Conservation (phyloP, 2,797 vertebrate species). For the Cynopterus sphinx region DNA sequence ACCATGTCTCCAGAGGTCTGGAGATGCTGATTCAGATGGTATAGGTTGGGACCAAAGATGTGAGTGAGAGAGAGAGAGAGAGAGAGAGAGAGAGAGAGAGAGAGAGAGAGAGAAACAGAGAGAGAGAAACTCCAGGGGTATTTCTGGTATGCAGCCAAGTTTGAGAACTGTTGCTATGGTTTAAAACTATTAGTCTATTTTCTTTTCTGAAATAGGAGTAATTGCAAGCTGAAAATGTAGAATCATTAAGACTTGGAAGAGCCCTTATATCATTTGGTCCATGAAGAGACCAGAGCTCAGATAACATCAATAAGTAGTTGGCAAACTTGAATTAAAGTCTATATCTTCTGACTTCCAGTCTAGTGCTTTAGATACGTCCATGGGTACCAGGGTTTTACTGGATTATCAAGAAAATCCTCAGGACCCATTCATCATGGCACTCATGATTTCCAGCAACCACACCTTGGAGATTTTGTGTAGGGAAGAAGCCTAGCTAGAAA, state of each 20-base stretch:
- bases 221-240: background rate
- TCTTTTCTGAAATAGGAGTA: background rate
- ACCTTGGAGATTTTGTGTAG: background rate
- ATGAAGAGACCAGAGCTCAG: background rate
- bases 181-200: background rate
- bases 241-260: background rate
- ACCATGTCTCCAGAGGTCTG: background rate
- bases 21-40: background rate
- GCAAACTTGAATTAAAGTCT: constrained; percentile 4
- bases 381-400: background rate
- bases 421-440: background rate
- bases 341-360: background rate
- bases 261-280: background rate
- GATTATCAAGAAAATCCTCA: background rate
- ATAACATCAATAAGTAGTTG: background rate
- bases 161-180: background rate
- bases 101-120: no score
- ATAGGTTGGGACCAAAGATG: background rate
- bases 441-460: background rate
- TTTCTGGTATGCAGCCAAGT: background rate
- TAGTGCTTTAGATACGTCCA: background rate
- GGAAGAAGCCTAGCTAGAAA: background rate
- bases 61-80: background rate
- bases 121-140: background rate
- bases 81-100: background rate